Evolutionary conservation across 2,797 vertebrate genomes (phyloP).

Genomic region (Halcyon leucocephala): DNA sequence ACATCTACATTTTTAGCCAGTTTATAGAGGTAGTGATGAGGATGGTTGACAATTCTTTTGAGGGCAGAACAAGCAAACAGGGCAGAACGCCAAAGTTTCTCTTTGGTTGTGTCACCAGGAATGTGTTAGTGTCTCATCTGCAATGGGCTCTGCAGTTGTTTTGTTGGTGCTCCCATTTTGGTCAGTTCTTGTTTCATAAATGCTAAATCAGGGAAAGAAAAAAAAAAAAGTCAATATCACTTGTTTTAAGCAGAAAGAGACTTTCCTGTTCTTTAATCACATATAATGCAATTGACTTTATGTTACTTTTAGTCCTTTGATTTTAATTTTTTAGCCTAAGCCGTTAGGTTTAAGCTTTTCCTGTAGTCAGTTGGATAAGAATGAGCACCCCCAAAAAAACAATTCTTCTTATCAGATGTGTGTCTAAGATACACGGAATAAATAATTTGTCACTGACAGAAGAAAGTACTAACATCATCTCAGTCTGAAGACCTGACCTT

Average conservation of each 20-base stretch:
- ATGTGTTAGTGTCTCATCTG: background rate
- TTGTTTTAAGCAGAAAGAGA: background rate
- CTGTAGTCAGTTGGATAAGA: background rate
- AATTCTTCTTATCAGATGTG: background rate
- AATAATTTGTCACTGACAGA: background rate
- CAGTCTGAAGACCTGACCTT: background rate
- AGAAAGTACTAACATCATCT: background rate
- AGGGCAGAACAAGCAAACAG: background rate
- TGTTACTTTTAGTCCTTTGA: background rate
- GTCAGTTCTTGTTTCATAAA: background rate
- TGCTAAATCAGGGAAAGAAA: background rate
- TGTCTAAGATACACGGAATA: background rate
- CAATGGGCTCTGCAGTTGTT: background rate
- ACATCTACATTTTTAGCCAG: background rate
- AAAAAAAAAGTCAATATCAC: background rate
- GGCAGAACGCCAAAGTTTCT: background rate
- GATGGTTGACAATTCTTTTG: background rate
- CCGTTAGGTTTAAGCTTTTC: background rate
- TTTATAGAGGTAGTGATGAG: background rate
- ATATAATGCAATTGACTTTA: background rate
- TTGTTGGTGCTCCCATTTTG: background rate
- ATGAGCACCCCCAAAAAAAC: background rate
- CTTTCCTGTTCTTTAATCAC: background rate
- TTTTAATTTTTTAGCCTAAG: background rate
- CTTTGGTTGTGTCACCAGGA: background rate